Evolutionary conservation across 2,113 vertebrate genomes (phyloP), one percentile per base, ranked within the genome.

Genomic region (Erpornis zantholeuca): DNA sequence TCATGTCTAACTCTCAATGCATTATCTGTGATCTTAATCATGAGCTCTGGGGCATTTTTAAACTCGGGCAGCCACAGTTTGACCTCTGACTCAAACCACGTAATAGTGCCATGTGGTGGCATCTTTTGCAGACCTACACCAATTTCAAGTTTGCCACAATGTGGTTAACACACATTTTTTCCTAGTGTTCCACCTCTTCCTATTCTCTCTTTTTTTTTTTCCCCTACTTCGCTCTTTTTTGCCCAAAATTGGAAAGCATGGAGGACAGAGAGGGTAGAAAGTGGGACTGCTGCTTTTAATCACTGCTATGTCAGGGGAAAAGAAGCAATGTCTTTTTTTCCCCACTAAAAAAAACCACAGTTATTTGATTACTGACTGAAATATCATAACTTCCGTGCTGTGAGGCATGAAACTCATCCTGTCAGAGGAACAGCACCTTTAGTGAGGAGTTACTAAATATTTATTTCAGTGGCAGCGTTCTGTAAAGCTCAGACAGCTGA

Each of bases 341-440:
- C 27, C 27, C 64, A 18, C 57, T 91, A 90, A 73, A 59, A 95
- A 82, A 97, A 96, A 95, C 60, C 18, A 28, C 25, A 93, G 61
- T 94, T 95, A 93, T 94, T 96, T 96, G 92, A 96, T 97, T 96
- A 92, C 88, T 70, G 88, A 82, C 83, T 86, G 78, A 96, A 97
- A 93, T 96, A 60, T 97, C 91, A 88, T 97, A 96, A 96, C 81
- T 95, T 89, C 53, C 93, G 90, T 96, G 91, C 96, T 14, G 2
- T 88, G 95, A 97, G 92, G 94, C 95, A 96, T 96, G 91, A 97
- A 96, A 89, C 90, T 95, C 91, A 96, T 94, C 90, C 90, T 92
- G 91, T 92, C 96, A 92, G 57, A 95, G 93, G 90, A 87, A 91
- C 15, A 92, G 83, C 75, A 92, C 88, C 91, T 95, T 95, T 31